Evolutionary conservation across 2,888 invertebrate species (phyloP).

Genomic region (Uropetala carovei): DNA sequence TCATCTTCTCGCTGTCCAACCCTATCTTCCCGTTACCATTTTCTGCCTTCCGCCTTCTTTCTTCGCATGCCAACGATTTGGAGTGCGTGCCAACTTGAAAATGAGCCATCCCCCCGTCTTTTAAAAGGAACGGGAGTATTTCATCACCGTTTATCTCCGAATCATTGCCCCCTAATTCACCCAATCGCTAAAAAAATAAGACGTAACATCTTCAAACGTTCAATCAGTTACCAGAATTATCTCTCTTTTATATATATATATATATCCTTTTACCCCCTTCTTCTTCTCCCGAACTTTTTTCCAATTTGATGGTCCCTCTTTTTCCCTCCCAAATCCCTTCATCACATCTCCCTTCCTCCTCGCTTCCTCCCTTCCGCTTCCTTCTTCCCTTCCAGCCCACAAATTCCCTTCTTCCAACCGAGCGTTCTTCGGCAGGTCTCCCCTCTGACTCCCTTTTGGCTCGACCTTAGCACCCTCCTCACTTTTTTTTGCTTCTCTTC

Average conservation of each 20-base stretch:
- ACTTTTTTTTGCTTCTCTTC: background rate
- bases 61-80: background rate
- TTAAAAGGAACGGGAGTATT: background rate
- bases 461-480: background rate
- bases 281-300: background rate
- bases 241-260: background rate
- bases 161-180: background rate
- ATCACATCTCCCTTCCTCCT: background rate
- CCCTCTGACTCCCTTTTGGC: background rate
- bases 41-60: background rate
- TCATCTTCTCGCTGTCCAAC: background rate
- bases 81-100: background rate
- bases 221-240: background rate
- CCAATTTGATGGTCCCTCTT: background rate
- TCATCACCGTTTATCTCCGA: background rate
- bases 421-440: background rate
- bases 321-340: background rate
- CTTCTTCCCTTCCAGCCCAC: background rate
- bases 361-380: background rate
- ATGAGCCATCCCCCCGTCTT: background rate
- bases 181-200: background rate
- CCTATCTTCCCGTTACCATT: background rate
- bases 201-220: background rate
- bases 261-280: background rate
- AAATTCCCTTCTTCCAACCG: background rate